Evolutionary conservation across 2,888 invertebrate genomes (phyloP), one percentile per base, ranked within the genome.

Genomic region (Anoncus sp.): DNA sequence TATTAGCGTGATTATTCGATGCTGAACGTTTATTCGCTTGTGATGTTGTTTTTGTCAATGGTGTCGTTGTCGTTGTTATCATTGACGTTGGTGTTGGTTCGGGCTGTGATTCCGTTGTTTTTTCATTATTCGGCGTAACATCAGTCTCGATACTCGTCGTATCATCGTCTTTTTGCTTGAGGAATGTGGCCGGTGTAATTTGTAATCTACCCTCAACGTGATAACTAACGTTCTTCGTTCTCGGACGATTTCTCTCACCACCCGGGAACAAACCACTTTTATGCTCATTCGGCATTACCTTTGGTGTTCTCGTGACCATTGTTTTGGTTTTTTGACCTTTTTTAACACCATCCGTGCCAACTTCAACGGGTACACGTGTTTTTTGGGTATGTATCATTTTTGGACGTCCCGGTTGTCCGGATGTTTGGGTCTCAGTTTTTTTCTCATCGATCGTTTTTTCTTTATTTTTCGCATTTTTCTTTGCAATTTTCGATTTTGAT

Each of bases 361-460:
- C 81, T 65, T 93, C 93, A 1, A 92, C 92, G 0, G 93, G 91
- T 2, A 93, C 92, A 40, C 93, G 90, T 59, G 93, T 93, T 84
- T 94, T 95, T 87, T 95, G 95, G 0, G 96, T 96, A 88, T 96
- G 96, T 83, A 96, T 96, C 96, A 96, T 96, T 86, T 94, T 94
- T 3, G 96, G 95, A 35, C 95, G 84, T 10, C 90, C 92, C 1
- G 94, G 92, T 7, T 92, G 92, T 60, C 91, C 88, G 65, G 91
- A 89, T 51, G 90, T 86, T 55, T 88, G 84, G 12, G 89, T 88
- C 73, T 90, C 88, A 77, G 72, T 81, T 86, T 87, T 82, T 62
- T 81, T 82, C 9, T 82, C 82, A 59, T 89, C 89, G 75, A 72
- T 73, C 38, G 83, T 86, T 86, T 90, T 90, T 74, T 92, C 92